A percentile compares a stretch with the other conserved stretches of the same genome.
Conservation (phyloP, 2,113 vertebrate genomes). For the Smithornis capensis region DNA sequence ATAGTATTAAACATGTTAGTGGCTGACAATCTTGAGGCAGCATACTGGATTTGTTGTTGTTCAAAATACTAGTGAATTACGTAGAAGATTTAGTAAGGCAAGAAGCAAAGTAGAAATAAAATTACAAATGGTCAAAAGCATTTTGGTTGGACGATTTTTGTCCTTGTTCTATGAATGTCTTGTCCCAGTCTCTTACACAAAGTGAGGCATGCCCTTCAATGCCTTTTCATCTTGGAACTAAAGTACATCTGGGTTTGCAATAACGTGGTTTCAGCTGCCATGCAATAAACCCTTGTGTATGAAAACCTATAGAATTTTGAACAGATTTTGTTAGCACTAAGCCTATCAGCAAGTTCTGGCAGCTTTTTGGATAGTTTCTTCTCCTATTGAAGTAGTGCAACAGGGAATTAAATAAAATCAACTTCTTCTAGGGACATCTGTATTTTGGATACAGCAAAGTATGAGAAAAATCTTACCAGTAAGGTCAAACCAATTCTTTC, state of each 20-base stretch:
- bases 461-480: background rate
- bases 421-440: background rate
- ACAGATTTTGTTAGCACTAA: background rate
- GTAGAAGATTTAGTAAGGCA: background rate
- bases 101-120: background rate
- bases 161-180: background rate
- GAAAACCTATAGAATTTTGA: background rate
- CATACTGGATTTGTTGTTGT: background rate
- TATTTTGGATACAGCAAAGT: background rate
- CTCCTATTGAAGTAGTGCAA: background rate
- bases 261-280: background rate
- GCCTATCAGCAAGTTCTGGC: background rate
- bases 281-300: background rate
- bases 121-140: background rate
- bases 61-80: background rate
- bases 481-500: background rate
- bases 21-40: background rate
- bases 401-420: background rate
- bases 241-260: background rate
- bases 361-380: background rate
- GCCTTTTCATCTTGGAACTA: background rate
- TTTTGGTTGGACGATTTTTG: background rate
- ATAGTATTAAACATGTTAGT: background rate
- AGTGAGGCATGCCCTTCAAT: background rate
- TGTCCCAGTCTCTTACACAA: background rate